Base-by-base conservation (phyloP, 2,888 invertebrate species). In the Druceiella hillmani region DNA sequence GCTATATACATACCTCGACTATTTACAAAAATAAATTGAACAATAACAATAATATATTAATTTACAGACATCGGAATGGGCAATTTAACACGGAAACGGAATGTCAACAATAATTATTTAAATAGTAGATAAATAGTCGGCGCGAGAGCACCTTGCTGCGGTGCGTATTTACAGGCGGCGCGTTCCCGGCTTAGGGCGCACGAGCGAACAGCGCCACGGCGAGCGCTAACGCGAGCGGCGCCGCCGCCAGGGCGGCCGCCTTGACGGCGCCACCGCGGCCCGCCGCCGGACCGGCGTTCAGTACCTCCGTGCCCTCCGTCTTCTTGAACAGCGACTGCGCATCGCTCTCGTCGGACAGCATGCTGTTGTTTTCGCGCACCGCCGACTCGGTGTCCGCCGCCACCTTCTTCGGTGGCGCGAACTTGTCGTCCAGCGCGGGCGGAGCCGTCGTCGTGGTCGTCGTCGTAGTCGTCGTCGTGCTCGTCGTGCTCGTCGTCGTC, bases 391-490 rank as follows among this genome's bases (percentile, higher is more conserved):
- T 54, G 55, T 27, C 44, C 36, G 41, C 44, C 31, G 48, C 48
- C 17, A 38, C 44, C 34, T 36, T 51, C 37, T 45, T 56, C 13
- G 52, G 53, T 10, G 52, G 49, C 3, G 50, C 65, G 36, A 66
- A 64, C 43, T 64, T 66, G 43, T 63, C 65, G 9, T 72, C 66
- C 38, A 61, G 60, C 2, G 63, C 61, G 17, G 77, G 75, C 31
- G 72, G 70, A 13, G 68, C 67, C 30, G 70, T 70, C 7, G 68
- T 58, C 36, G 64, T 62, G 20, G 75, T 69, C 4, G 76, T 76
- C 2, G 75, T 76, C 4, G 75, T 74, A 9, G 76, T 76, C 2
- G 81, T 78, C 3, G 76, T 76, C 3, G 77, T 78, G 1, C 78
- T 78, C 1, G 77, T 78, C 2, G 75, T 66, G 1, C 62, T 64